Conservation (phyloP, 2,888 invertebrate species). For the Apamea anceps region DNA sequence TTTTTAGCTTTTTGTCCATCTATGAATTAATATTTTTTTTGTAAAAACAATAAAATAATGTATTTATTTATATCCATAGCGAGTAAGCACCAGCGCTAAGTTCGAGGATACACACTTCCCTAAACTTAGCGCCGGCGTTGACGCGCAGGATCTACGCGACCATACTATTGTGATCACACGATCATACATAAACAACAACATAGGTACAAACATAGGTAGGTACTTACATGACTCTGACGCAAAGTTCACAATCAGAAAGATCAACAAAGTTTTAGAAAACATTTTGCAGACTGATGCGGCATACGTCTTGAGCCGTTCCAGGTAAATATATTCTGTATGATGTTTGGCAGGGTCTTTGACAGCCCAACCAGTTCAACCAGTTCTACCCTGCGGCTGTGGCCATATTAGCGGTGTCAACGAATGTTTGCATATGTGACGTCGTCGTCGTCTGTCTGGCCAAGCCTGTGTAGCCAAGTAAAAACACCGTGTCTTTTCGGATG, state of each 20-base stretch:
- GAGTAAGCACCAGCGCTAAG: background rate
- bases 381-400: background rate
- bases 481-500: too few relatives aligned
- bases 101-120: background rate
- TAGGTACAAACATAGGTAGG: too few relatives aligned
- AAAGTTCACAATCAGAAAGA: slow-evolving; percentile 39
- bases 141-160: background rate
- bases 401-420: background rate
- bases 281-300: slow-evolving; percentile 25
- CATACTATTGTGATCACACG: background rate
- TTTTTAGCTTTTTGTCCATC: slow-evolving; percentile 68
- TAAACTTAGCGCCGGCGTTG: too few relatives aligned
- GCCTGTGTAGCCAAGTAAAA: background rate
- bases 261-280: slow-evolving; percentile 36
- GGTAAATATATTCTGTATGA: background rate
- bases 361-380: slow-evolving; percentile 2
- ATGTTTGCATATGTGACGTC: too few relatives aligned
- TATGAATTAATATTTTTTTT: slow-evolving; percentile 49
- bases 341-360: background rate
- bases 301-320: background rate
- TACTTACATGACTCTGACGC: slow-evolving; percentile 52
- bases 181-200: too few relatives aligned
- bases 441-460: too few relatives aligned
- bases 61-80: background rate
- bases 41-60: background rate